Base-by-base conservation (phyloP, 2,113 vertebrate species). In the Thalassarche chlororhynchos region DNA sequence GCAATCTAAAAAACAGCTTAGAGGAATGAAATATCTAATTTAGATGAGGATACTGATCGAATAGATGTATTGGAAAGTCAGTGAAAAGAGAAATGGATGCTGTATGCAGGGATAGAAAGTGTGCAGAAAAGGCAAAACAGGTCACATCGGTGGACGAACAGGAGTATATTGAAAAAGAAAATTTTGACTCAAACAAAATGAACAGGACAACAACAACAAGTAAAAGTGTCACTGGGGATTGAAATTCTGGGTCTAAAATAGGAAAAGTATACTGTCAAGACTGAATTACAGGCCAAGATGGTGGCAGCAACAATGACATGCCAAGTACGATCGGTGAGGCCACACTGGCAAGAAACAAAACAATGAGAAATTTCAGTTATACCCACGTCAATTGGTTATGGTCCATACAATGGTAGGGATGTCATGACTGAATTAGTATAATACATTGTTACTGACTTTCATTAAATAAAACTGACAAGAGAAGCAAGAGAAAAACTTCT, bases 351-450 rank as follows among this genome's bases (percentile, higher is more conserved):
- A 68, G 31, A 40, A 80, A 57, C 25, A 81, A 8, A 26, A 19
- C 3, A 28, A 7, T 8, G 20, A 85, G 18, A 68, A 31, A 47
- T 29, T 17, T 44, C 31, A 44, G 16, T 18, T 49, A 42, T 0
- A 32, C 4, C 36, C 38, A 13, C 4, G 0, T 4, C 4, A 5
- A 16, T 3, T 31, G 23, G 19, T 42, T 42, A 19, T 26, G 32
- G 31, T 49, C 49, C 47, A 25, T 20, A 24, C 29, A 70, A 5
- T 4, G 34, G 49, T 13, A n/a, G 25, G 32, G 28, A 44, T 34
- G 6, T 20, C 57, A 8, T 28, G 10, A 42, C 55, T 18, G 19
- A 55, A 69, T 64, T 36, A 16, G 38, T 20, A 19, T 2, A 28
- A 19, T 2, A 28, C 12, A 8, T 42, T 58, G 28, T 32, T 18